phyloP scores from a whole-genome alignment of 2,797 vertebrate genomes.

The Graptemys geographica region DNA sequence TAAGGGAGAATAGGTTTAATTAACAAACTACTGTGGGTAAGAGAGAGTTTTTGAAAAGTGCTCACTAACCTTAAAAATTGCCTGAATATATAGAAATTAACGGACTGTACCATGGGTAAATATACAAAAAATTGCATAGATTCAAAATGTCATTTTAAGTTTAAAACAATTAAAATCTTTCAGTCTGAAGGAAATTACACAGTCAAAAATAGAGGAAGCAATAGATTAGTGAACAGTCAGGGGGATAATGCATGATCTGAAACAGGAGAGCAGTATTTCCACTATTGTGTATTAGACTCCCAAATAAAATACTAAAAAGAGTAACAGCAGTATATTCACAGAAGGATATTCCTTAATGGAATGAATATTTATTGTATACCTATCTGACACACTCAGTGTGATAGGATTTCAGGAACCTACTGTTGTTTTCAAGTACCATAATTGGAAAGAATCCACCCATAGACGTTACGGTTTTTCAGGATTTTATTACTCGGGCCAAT shows the following conservation, averaged over 20 bases:
- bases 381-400: neutral
- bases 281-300: too few species aligned
- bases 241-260: neutral
- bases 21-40: neutral
- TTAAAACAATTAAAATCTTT: neutral
- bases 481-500: neutral
- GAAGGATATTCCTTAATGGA: neutral
- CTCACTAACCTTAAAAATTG: neutral
- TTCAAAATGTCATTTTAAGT: neutral
- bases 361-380: too few species aligned
- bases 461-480: neutral
- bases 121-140: neutral
- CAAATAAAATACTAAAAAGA: neutral
- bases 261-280: too few species aligned
- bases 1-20: neutral
- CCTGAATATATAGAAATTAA: too few species aligned
- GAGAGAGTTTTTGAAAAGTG: neutral
- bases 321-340: neutral
- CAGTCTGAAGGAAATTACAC: neutral
- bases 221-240: neutral
- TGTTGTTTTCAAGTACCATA: neutral
- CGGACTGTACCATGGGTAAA: neutral
- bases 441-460: neutral
- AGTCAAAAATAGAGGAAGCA: neutral
- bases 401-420: neutral